A percentile compares a stretch with the other conserved stretches of the same genome.
Conservation (phyloP, 2,113 vertebrate species). For the Pogonocichla stellata region DNA sequence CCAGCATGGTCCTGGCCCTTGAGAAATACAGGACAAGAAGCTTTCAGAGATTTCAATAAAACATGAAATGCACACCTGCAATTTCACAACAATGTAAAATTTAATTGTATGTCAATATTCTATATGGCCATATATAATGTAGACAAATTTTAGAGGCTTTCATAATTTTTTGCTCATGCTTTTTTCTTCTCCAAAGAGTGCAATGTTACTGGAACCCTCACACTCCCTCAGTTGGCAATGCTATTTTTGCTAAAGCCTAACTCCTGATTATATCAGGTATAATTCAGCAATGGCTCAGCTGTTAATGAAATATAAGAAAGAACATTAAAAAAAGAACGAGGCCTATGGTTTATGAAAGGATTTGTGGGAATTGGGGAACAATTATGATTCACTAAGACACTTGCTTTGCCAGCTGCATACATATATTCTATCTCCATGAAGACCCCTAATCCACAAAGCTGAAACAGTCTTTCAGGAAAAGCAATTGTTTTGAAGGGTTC, state of each 20-base stretch:
- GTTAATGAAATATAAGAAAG: slow-evolving; percentile 8
- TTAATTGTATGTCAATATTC: background rate
- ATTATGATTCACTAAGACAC: slow-evolving; percentile 9
- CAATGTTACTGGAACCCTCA: background rate
- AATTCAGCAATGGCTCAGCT: background rate
- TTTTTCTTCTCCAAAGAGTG: background rate
- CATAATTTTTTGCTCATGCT: background rate
- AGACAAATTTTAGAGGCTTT: background rate
- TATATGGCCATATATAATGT: background rate
- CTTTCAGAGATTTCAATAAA: background rate
- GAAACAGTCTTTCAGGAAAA: background rate
- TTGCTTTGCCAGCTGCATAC: slow-evolving; percentile 34
- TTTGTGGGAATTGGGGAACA: slow-evolving; percentile 31
- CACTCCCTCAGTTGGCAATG: background rate
- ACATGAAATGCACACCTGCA: background rate
- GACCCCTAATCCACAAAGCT: background rate
- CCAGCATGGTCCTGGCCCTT: background rate
- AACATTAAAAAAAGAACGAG: background rate
- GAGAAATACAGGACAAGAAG: background rate
- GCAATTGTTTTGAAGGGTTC: background rate
- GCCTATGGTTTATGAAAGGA: slow-evolving; percentile 4
- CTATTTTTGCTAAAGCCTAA: background rate
- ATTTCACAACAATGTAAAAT: background rate
- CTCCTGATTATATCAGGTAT: background rate
- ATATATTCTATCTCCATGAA: background rate